phyloP scores from a whole-genome alignment of 2,888 invertebrate species.

The Cosmorhoe ocellata region DNA sequence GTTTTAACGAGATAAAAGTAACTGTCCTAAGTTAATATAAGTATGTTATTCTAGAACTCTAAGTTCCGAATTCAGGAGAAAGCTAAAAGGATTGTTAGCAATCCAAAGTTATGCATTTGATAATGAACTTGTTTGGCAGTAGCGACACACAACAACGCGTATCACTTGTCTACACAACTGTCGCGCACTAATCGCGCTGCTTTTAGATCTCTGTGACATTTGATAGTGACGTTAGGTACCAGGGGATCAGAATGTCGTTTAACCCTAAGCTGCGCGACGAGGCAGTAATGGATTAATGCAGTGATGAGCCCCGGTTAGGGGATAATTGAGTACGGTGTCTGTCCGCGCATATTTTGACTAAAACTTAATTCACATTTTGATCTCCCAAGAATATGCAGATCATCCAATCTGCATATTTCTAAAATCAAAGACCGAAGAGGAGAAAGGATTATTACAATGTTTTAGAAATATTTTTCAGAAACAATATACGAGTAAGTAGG shows the following conservation, averaged over 20 bases:
- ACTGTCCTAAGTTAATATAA: no score
- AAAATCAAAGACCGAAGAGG: neutral
- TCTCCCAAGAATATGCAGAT: constrained; percentile 17
- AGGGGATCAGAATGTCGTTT: constrained; percentile 65
- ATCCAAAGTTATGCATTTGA: no score
- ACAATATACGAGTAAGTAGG: no score
- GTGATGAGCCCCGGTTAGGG: constrained; percentile 21
- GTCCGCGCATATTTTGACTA: constrained; percentile 10
- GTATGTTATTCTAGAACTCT: no score
- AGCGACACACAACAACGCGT: neutral
- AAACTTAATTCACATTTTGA: constrained; percentile 13
- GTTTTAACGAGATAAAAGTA: no score
- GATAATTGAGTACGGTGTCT: constrained; percentile 7
- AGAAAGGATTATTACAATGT: neutral
- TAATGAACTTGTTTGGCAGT: no score
- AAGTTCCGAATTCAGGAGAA: no score
- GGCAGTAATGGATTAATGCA: constrained; percentile 66
- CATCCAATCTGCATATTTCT: constrained; percentile 8
- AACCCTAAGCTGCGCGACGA: constrained; percentile 70
- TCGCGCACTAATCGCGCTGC: constrained; percentile 54
- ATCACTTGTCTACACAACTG: constrained; percentile 28
- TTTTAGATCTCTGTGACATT: constrained; percentile 69
- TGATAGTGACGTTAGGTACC: constrained; percentile 64
- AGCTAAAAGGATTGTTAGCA: no score
- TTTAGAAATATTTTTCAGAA: neutral